Evolutionary conservation across 2,113 vertebrate genomes (phyloP).

Genomic region (Bufo gargarizans): DNA sequence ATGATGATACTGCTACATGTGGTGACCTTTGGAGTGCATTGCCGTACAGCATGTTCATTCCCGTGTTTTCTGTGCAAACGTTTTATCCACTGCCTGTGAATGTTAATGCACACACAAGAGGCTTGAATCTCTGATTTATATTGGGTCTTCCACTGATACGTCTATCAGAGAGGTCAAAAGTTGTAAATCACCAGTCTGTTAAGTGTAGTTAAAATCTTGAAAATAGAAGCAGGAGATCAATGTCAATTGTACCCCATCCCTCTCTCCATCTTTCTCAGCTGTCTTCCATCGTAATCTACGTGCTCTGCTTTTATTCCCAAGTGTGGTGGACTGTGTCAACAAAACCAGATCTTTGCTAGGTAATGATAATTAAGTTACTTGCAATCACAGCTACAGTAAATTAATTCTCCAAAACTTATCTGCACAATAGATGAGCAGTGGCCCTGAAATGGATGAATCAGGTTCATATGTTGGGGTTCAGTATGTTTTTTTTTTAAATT

Average conservation of each 20-base stretch:
- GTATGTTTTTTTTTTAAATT: no score
- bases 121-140: slow-evolving; percentile 16
- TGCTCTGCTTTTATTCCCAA: slow-evolving; percentile 60
- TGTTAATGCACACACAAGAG: background rate
- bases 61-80: background rate
- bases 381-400: slow-evolving; percentile 41
- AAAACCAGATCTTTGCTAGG: slow-evolving; percentile 61
- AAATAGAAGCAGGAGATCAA: slow-evolving; percentile 61
- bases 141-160: background rate
- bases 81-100: background rate
- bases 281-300: slow-evolving; percentile 61
- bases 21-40: background rate
- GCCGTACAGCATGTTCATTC: background rate
- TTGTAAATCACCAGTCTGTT: slow-evolving; percentile 49
- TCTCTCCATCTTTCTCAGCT: background rate
- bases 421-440: background rate
- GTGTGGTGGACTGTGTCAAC: slow-evolving; percentile 61
- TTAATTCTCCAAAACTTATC: background rate
- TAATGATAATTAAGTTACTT: slow-evolving; percentile 64
- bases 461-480: no score
- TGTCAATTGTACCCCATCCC: slow-evolving; percentile 1
- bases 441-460: no score
- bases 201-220: slow-evolving; percentile 10
- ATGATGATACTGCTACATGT: no score
- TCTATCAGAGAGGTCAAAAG: slow-evolving; percentile 26